Conservation (phyloP, 2,888 invertebrate species). For the Lumbricus terrestris region DNA sequence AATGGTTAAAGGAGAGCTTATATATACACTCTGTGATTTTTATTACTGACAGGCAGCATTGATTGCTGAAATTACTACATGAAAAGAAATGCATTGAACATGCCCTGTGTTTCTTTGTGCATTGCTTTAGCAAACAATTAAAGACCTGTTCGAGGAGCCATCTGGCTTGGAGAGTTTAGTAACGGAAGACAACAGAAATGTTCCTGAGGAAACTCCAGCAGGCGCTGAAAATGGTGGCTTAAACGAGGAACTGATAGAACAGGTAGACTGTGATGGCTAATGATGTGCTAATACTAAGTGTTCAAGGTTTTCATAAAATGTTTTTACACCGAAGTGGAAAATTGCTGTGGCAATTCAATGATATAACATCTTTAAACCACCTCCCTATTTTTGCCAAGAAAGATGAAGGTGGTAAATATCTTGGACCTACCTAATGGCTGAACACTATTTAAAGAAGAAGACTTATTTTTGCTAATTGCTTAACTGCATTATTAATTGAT, state of each 20-base stretch:
- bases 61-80: not conserved
- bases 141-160: slow-evolving; percentile 78
- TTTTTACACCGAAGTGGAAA: not conserved
- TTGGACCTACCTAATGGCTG: no score
- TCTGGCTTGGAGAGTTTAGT: slow-evolving; percentile 65
- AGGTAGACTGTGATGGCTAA: not conserved
- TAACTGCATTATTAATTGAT: no score
- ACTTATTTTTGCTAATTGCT: not conserved
- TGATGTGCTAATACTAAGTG: not conserved
- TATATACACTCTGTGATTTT: no score
- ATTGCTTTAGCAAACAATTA: slow-evolving; percentile 75
- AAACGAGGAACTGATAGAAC: not conserved
- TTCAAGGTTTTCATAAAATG: not conserved
- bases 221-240: slow-evolving; percentile 6
- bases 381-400: no score
- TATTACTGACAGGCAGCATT: no score
- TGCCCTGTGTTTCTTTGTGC: not conserved
- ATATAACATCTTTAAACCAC: not conserved
- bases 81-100: not conserved
- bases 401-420: no score
- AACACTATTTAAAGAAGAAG: no score
- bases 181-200: slow-evolving; percentile 63
- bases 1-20: no score
- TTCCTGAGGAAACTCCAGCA: slow-evolving; percentile 24
- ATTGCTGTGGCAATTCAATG: not conserved